Base-by-base conservation (phyloP, 2,888 invertebrate species). In the Tineola bisselliella region DNA sequence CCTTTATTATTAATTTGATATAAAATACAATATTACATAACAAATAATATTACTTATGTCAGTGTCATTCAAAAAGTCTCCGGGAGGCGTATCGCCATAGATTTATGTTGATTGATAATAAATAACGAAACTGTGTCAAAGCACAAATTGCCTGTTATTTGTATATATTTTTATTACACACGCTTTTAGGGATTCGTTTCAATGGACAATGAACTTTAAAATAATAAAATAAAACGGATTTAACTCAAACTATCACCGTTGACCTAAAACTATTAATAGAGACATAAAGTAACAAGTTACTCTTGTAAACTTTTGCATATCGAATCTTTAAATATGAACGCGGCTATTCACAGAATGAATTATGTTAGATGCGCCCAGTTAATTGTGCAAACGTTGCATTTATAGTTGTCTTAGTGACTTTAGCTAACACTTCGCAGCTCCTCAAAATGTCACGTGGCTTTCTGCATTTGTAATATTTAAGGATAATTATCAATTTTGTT, bases 311-410 rank as follows among this genome's bases (percentile, higher is more conserved):
- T 48, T 48, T 48, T n/a, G 48, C 48, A 48, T 48, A 48, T 17
- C 48, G 15, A 48, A 48, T 48, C 13, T 48, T 48, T 48, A 48
- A 48, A 48, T 48, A 48, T 48, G 48, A 48, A 48, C 48, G 17
- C 6, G 48, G 48, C 15, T 5, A 48, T 48, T 48, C 10, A 48
- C 1, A 48, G 17, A 48, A 48, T 48, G 13, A 8, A 48, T 48
- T 48, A n/a, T 17, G 48, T 48, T 48, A n/a, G 48, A 48, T 48
- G 48, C 48, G 48, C 48, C 48, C 17, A 48, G 48, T 48, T 48
- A 48, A 48, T 48, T 48, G 48, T 48, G 48, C 17, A 48, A 48
- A 48, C 48, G 48, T 48, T 48, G 48, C 48, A 48, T 48, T 48
- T 48, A 13, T 48, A 5, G 48, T 2, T 17, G 10, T 48, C 48